phyloP scores from a whole-genome alignment of 2,113 vertebrate species.

The Chroicocephalus ridibundus region DNA sequence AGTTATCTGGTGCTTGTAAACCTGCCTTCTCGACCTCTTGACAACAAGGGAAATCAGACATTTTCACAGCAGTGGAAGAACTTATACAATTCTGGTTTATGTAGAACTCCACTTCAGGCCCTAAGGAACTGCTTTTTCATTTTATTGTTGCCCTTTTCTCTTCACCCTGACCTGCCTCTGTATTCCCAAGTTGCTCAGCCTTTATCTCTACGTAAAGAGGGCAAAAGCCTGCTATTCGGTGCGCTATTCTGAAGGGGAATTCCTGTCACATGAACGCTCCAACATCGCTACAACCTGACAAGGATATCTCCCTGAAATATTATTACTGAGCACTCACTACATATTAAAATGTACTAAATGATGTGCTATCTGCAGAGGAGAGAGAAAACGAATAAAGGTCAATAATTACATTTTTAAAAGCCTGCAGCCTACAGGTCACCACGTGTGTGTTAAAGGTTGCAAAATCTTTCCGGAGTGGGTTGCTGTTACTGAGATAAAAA shows the following conservation, averaged over 20 bases:
- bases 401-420: not conserved
- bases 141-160: slow-evolving; percentile 59
- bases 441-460: not conserved
- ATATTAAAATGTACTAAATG: slow-evolving; percentile 50
- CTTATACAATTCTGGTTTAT: slow-evolving; percentile 23
- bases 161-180: slow-evolving; percentile 61
- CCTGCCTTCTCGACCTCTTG: slow-evolving; percentile 53
- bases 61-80: slow-evolving; percentile 12
- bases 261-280: not conserved
- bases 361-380: slow-evolving; percentile 13
- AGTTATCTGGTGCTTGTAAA: slow-evolving; percentile 48
- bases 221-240: slow-evolving; percentile 14
- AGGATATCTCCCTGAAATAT: not conserved
- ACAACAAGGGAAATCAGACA: slow-evolving; percentile 71
- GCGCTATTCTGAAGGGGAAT: not conserved
- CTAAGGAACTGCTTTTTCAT: slow-evolving; percentile 71
- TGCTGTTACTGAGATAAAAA: not conserved
- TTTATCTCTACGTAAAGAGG: slow-evolving; percentile 53
- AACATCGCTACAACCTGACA: slow-evolving; percentile 11
- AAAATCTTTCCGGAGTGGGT: not conserved
- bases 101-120: slow-evolving; percentile 52
- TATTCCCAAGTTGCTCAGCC: slow-evolving; percentile 53
- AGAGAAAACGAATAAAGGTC: not conserved
- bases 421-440: not conserved
- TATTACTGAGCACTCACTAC: not conserved